phyloP scores from a whole-genome alignment of 2,113 vertebrate genomes.

The Rhinopomastus cyanomelas region DNA sequence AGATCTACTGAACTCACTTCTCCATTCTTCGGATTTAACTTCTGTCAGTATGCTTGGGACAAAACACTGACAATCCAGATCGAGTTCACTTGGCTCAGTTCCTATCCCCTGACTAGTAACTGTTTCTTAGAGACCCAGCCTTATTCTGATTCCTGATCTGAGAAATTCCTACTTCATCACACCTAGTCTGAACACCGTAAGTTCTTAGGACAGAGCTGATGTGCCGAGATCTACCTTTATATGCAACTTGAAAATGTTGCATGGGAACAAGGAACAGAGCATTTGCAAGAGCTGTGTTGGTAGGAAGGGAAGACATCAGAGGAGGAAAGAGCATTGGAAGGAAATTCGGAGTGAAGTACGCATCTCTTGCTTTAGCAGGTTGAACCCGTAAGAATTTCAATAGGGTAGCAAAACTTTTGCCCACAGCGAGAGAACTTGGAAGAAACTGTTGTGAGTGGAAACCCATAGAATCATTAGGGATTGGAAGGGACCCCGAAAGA shows the following conservation, averaged over 20 bases:
- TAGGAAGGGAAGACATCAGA: rapidly evolving
- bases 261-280: background rate
- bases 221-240: background rate
- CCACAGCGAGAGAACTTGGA: background rate
- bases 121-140: background rate
- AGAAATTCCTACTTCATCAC: background rate
- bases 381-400: constrained; percentile 24
- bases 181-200: background rate
- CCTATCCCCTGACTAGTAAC: background rate
- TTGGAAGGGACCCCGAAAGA: no score
- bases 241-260: background rate
- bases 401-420: constrained; percentile 20
- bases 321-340: background rate
- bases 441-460: constrained; percentile 17
- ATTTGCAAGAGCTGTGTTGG: background rate
- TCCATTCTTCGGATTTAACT: background rate
- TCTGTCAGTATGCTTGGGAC: background rate
- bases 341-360: background rate
- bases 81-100: background rate
- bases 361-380: background rate
- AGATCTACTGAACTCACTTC: background rate
- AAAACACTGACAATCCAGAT: background rate
- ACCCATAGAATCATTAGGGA: no score
- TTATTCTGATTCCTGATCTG: background rate
- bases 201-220: background rate